Conservation (phyloP, 2,113 vertebrate genomes). For the Sprattus sprattus region DNA sequence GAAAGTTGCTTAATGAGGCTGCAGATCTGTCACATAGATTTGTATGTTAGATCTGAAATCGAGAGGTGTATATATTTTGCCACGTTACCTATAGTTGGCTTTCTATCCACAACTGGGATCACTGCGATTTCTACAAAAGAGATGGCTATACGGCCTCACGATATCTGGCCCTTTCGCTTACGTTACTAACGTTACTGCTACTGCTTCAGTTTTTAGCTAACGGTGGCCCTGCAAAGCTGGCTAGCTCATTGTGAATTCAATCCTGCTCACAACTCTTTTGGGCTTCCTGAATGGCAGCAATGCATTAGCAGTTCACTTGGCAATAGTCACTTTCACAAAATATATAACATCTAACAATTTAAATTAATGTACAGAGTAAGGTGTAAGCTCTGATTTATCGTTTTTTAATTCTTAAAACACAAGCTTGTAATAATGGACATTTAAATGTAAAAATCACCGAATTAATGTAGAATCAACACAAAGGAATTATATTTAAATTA, state of each 20-base stretch:
- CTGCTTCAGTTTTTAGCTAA: background rate
- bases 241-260: conserved; percentile 7
- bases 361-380: background rate
- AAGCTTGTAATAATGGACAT: no score
- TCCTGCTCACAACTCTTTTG: background rate
- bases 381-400: no score
- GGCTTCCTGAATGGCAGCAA: background rate
- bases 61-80: background rate
- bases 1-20: background rate
- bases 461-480: no score
- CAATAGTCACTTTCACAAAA: background rate
- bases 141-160: conserved; percentile 1
- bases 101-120: background rate
- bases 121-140: background rate
- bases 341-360: background rate
- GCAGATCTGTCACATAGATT: background rate
- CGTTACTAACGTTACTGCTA: background rate
- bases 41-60: background rate
- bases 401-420: no score
- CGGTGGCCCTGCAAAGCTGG: background rate
- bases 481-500: no score
- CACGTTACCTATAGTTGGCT: background rate
- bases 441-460: no score
- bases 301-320: background rate
- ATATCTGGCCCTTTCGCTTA: conserved; percentile 2